Evolutionary conservation across 1,140 invertebrate species (phyloP), one percentile per base, ranked within the genome.

Genomic region (Trissolcus basalis): DNA sequence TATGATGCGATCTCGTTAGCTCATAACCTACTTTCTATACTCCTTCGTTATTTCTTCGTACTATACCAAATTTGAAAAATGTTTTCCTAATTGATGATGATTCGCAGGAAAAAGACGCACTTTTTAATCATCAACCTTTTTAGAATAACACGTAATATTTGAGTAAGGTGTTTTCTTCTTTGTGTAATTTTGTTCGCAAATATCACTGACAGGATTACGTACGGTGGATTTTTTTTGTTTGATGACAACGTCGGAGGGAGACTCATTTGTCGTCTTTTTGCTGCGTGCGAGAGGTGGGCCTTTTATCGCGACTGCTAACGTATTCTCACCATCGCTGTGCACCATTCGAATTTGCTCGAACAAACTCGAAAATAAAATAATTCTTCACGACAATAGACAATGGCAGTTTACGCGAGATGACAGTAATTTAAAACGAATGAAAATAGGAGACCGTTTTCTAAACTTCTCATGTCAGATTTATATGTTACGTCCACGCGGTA

Each of bases 281-380:
- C n/a, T n/a, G n/a, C n/a, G n/a, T n/a, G n/a, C n/a, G n/a, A n/a
- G n/a, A 27, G 19, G 19, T 6, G 19, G 19, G 2, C 2, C 19
- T 27, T 1, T 27, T 27, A 3, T 27, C 19, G 19, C 19, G 19
- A 27, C 19, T 27, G 19, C 19, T 1, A 27, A 6, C 19, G 19
- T 27, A 1, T 48, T 48, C 12, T 36, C 36, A 9, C 36, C 36
- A 39, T n/a, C 36, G 3, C 9, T 79, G 48, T 41, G 14, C 55
- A 54, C 50, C 54, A 68, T 68, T 77, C 61, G 73, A 72, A 63
- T 77, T 27, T 79, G 79, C 51, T 71, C 76, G 76, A 69, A 68
- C 78, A 80, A 81, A n/a, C 9, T 70, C 82, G 85, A 85, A 86
- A 85, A 87, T 87, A 87, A 87, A 87, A 87, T 87, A 86, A 87